Evolutionary conservation across 2,888 invertebrate species (phyloP).

Genomic region (Himalopsyche japonica): DNA sequence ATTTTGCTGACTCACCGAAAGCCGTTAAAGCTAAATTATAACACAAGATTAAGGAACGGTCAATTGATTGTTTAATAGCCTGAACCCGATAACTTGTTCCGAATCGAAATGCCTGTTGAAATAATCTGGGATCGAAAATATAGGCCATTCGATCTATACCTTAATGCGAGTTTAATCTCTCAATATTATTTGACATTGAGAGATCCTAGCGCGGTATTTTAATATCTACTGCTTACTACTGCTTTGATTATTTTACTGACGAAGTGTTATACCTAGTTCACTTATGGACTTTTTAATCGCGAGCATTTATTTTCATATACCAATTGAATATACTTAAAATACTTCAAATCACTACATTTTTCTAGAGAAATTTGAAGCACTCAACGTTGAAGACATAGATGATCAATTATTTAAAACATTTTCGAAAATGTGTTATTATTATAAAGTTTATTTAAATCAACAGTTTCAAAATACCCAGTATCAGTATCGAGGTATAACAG

Average conservation of each 20-base stretch:
- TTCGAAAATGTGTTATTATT: too few relatives aligned
- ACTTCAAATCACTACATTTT: too few relatives aligned
- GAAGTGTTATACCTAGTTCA: too few relatives aligned
- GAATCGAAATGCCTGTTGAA: background rate
- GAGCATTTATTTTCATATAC: too few relatives aligned
- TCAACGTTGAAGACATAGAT: too few relatives aligned
- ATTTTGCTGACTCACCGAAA: background rate
- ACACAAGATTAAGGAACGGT: slow-evolving; percentile 25
- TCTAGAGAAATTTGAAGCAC: too few relatives aligned
- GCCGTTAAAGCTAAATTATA: slow-evolving; percentile 25
- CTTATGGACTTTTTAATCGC: too few relatives aligned
- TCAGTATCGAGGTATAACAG: background rate
- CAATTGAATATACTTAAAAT: too few relatives aligned
- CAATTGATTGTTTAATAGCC: slow-evolving; percentile 33
- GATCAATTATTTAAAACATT: too few relatives aligned
- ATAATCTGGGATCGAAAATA: slow-evolving; percentile 7
- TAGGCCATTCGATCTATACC: slow-evolving; percentile 8
- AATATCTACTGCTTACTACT: background rate
- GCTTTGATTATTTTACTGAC: too few relatives aligned
- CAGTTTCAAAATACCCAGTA: background rate
- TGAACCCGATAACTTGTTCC: slow-evolving; percentile 22
- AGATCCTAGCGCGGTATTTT: slow-evolving; percentile 15
- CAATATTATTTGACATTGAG: slow-evolving; percentile 31
- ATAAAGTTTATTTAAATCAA: background rate
- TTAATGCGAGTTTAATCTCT: slow-evolving; percentile 37